phyloP scores from a whole-genome alignment of 2,888 invertebrate genomes.

The Coenonympha glycerion region DNA sequence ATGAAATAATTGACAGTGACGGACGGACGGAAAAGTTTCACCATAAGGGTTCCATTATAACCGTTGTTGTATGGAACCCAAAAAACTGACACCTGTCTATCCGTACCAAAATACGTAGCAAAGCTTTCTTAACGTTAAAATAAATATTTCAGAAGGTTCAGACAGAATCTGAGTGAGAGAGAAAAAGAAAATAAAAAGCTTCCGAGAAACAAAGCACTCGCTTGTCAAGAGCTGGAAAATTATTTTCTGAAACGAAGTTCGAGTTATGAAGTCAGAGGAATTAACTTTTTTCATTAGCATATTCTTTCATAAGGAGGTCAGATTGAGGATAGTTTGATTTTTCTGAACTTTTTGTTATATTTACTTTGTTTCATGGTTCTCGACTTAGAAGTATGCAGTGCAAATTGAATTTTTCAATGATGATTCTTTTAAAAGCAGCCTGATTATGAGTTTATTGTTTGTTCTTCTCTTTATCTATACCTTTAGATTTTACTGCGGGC shows the following conservation, averaged over 20 bases:
- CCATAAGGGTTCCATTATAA: too few relatives aligned
- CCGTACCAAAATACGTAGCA: too few relatives aligned
- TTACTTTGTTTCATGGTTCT: neutral
- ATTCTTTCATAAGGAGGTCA: conserved; percentile 22
- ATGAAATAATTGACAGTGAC: too few relatives aligned
- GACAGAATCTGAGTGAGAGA: neutral
- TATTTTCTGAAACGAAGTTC: conserved; percentile 24
- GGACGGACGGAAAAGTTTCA: too few relatives aligned
- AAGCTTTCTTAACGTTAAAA: neutral
- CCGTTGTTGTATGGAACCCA: too few relatives aligned
- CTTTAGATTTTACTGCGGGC: too few relatives aligned
- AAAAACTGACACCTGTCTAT: too few relatives aligned
- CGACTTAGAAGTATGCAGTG: neutral
- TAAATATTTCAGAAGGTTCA: neutral
- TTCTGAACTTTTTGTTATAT: conserved; percentile 1
- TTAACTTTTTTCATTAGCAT: conserved; percentile 26
- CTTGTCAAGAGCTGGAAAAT: conserved; percentile 24
- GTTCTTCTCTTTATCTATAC: too few relatives aligned
- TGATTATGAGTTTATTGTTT: too few relatives aligned
- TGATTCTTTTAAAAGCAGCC: too few relatives aligned
- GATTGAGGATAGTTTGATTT: conserved; percentile 8
- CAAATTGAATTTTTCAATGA: too few relatives aligned
- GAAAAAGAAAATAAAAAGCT: conserved; percentile 10
- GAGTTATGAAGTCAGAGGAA: conserved; percentile 25
- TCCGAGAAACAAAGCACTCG: conserved; percentile 20